Evolutionary conservation across 1,140 invertebrate genomes (phyloP).

Genomic region (Pantala flavescens): DNA sequence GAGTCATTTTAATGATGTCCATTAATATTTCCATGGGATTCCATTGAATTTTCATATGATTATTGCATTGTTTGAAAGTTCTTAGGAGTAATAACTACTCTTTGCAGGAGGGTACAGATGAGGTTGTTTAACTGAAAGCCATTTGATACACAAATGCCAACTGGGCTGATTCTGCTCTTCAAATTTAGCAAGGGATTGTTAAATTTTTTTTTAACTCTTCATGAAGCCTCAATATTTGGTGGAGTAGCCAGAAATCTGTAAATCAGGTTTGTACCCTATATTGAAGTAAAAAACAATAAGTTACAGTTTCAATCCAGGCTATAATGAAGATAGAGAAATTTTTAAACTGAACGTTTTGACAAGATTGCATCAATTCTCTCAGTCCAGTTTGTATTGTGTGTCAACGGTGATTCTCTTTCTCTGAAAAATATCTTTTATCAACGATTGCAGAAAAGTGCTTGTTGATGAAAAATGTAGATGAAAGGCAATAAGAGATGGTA

Average conservation of each 20-base stretch:
- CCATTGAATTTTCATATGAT: neutral
- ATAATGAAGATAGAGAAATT: too few relatives aligned
- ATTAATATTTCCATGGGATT: neutral
- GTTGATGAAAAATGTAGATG: neutral
- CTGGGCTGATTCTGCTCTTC: neutral
- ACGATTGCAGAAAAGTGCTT: constrained; percentile 5
- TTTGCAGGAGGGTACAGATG: neutral
- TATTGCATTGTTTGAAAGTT: neutral
- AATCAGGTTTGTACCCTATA: neutral
- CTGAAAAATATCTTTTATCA: neutral
- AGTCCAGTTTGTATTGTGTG: constrained; percentile 1
- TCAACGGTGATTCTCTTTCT: neutral
- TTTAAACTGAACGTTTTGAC: too few relatives aligned
- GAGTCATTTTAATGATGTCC: too few relatives aligned
- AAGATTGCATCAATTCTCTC: neutral
- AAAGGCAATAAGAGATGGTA: too few relatives aligned
- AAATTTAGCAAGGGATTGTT: neutral
- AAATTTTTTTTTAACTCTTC: neutral
- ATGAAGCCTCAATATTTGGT: neutral
- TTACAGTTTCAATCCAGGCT: too few relatives aligned
- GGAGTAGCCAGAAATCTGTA: neutral
- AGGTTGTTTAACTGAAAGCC: constrained; percentile 3
- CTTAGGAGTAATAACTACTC: neutral
- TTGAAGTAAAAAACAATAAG: too few relatives aligned
- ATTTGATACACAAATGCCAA: neutral